These are phyloP conservation scores for Pogonomyrmex californicus DNA, from an alignment of 1,140 invertebrate genomes.

Conservation along the genomic window DNA sequence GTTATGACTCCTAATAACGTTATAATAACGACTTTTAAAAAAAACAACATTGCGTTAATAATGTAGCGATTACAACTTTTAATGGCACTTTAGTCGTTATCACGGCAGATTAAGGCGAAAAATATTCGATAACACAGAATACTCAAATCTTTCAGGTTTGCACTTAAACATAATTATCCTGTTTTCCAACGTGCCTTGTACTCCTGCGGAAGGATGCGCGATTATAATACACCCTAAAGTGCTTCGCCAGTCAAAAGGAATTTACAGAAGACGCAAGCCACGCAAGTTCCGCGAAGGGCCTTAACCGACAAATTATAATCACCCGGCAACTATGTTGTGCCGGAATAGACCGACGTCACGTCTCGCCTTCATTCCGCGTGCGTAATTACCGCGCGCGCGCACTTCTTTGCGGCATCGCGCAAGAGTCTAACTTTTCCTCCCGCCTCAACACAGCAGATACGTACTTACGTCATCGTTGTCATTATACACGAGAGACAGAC, in stretches of 20 bases:
- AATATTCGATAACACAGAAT: background rate
- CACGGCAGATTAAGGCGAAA: background rate
- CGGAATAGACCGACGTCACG: conserved; percentile 57
- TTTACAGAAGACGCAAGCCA: conserved; percentile 40
- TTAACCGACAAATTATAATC: conserved; percentile 66
- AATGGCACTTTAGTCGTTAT: too few relatives aligned
- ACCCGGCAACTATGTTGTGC: conserved; percentile 65
- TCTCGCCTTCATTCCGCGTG: conserved; percentile 68
- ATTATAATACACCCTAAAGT: conserved; percentile 38
- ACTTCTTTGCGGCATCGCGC: conserved; percentile 7
- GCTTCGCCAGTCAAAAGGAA: conserved; percentile 24
- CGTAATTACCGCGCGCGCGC: conserved; percentile 42
- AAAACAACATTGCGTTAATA: background rate
- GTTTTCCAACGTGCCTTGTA: background rate
- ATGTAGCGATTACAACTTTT: background rate
- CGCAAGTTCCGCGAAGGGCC: conserved; percentile 18
- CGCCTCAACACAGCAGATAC: background rate
- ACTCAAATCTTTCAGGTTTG: background rate
- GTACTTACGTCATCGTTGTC: conserved; percentile 4
- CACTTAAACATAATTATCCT: background rate
- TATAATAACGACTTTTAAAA: background rate
- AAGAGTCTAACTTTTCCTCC: conserved; percentile 28
- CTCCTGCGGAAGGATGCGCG: background rate
- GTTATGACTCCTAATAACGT: background rate
- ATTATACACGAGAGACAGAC: background rate